Evolutionary conservation across 92 coral and sea anemone species (phyloP), one percentile per base, ranked within the genome.

Genomic region (Palythoa caribaeorum): DNA sequence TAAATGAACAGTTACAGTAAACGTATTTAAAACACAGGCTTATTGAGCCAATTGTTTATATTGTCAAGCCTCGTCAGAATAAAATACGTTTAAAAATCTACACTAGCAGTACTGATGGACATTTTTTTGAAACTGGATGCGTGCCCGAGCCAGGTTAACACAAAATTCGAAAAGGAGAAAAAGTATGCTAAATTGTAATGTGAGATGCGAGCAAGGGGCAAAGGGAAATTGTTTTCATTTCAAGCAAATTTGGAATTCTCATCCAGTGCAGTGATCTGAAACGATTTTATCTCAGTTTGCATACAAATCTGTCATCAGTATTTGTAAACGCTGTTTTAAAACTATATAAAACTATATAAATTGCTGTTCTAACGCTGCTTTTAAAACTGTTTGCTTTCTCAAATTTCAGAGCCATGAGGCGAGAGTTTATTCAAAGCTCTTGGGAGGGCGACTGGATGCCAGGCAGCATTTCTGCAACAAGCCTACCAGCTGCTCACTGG

Each of bases 241-340:
- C 28, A 28, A 28, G 28, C 28, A 28, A 28, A 28, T 28, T 28
- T 28, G 28, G 10, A 69, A 7, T 69, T 7, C 9, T 44, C 28
- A 19, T 71, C 40, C 2, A 71, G 75, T 71, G 75, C 75, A 20
- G 75, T 71, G 75, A 71, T 71, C 75, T 71, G 75, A 71, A 71
- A 71, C 48, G 0, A 6, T 71, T 71, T 71, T 71, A 28, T 71
- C 4, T 71, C 75, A 71, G 75, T 5, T 36, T 11, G 40, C 50
- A 44, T 44, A 44, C 50, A 5, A 44, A 44, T 44, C 40, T 36
- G 40, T 19, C 37, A 19, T 20, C 74, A 70, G 40, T 70, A 70
- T 20, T 70, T 21, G 12, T 71, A 71, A 71, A 71, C 40, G 48
- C 75, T 71, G 48, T 36, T 71, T 71, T 71, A 21, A 71, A 0